phyloP scores from a whole-genome alignment of 2,113 vertebrate species.

The Pachypanchax playfairii region DNA sequence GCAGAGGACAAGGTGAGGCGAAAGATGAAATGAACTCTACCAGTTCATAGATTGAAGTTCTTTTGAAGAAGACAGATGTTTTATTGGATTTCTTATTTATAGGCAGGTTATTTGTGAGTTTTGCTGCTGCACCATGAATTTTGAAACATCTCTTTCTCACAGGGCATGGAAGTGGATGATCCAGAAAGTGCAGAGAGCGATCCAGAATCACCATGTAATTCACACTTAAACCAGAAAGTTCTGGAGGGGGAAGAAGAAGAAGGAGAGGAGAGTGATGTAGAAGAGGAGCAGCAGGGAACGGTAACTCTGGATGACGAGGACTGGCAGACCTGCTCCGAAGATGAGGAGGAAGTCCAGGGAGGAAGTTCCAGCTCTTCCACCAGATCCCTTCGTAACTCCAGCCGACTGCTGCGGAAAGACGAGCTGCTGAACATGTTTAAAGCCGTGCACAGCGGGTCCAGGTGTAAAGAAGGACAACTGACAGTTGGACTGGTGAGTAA shows the following conservation, averaged over 20 bases:
- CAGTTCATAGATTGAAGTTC: too few species aligned
- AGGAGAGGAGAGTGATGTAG: constrained; percentile 19
- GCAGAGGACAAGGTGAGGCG: constrained; percentile 81
- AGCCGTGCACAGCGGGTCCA: constrained; percentile 79
- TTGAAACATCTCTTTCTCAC: constrained; percentile 9
- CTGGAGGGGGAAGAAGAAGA: constrained; percentile 15
- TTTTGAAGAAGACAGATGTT: background rate
- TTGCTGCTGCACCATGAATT: too few species aligned
- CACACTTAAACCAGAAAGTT: constrained; percentile 13
- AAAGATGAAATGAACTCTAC: background rate
- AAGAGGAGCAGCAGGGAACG: constrained; percentile 61
- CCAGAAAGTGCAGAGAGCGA: constrained; percentile 67
- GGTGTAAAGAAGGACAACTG: constrained; percentile 85
- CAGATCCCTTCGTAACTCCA: constrained; percentile 79
- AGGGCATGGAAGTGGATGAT: constrained; percentile 74
- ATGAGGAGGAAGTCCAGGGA: constrained; percentile 29
- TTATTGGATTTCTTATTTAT: background rate
- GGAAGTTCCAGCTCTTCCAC: constrained; percentile 16
- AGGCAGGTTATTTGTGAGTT: too few species aligned
- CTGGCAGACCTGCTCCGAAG: constrained; percentile 93
- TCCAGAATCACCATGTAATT: constrained; percentile 49
- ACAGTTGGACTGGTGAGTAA: constrained; percentile 93
- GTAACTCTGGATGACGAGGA: constrained; percentile 80
- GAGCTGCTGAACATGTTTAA: constrained; percentile 88
- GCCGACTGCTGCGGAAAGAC: constrained; percentile 85